These are phyloP conservation scores for Morelia viridis DNA, from an alignment of 2,797 vertebrate genomes.

Conservation along the genomic window DNA sequence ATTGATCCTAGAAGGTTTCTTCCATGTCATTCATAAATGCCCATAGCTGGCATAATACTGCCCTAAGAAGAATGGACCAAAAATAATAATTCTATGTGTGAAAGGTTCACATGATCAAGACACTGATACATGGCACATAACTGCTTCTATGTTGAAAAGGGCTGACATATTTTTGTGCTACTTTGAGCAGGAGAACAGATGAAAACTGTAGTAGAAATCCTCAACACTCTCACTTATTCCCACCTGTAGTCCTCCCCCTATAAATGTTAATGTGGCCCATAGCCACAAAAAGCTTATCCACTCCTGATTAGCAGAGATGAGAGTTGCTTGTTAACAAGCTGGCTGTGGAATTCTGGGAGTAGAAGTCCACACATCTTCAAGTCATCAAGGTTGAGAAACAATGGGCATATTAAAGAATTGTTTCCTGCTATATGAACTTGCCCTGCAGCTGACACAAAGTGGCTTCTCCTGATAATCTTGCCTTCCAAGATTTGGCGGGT, in stretches of 20 bases:
- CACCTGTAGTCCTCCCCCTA: neutral
- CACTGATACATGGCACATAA: no score
- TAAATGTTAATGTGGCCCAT: neutral
- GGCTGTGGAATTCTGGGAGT: no score
- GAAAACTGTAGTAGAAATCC: neutral
- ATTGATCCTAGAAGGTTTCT: neutral
- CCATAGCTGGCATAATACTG: neutral
- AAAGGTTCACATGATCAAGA: neutral
- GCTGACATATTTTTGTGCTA: neutral
- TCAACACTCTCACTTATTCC: neutral
- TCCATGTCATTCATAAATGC: neutral
- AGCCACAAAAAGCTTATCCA: neutral
- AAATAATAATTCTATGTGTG: neutral
- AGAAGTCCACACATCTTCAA: no score
- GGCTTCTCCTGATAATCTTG: neutral
- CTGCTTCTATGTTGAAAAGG: neutral
- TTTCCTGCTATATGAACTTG: neutral
- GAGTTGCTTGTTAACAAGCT: neutral
- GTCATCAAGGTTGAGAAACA: neutral
- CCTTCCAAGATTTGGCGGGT: neutral
- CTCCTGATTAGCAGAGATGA: neutral
- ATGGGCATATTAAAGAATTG: neutral
- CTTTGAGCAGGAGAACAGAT: neutral
- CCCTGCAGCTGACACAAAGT: neutral
- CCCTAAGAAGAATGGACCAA: neutral